These are phyloP conservation scores for Barnardius zonarius DNA, from an alignment of 2,113 vertebrate species.

Conservation along the genomic window DNA sequence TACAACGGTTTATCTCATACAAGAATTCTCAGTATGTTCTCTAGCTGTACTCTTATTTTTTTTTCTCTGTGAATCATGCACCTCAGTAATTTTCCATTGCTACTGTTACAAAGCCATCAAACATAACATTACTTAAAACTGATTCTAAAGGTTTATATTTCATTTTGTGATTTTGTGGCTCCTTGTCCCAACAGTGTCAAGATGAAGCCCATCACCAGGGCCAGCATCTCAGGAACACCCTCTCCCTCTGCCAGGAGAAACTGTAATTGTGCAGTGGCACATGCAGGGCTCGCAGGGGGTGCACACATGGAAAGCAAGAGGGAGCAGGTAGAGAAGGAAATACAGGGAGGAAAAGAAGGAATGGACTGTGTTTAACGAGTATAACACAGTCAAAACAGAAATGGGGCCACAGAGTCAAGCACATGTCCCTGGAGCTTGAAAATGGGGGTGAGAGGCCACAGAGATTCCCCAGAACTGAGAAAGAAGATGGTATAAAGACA, in stretches of 20 bases:
- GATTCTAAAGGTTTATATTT: too few relatives aligned
- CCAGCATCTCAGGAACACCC: not conserved
- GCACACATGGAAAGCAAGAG: not conserved
- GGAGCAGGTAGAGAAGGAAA: not conserved
- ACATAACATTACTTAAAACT: too few relatives aligned
- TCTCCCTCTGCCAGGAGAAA: not conserved
- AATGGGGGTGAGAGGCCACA: not conserved
- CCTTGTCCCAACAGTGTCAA: not conserved
- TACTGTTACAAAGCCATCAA: too few relatives aligned
- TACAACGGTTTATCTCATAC: too few relatives aligned
- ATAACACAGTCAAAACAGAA: not conserved
- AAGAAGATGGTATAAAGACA: not conserved
- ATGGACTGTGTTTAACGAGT: not conserved
- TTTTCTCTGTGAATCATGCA: too few relatives aligned
- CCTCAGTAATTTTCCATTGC: too few relatives aligned
- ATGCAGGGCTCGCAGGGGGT: accelerated
- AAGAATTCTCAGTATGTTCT: too few relatives aligned
- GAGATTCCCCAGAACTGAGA: not conserved
- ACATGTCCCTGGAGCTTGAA: not conserved
- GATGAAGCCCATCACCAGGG: not conserved
- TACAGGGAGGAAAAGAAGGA: not conserved
- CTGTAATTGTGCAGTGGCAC: accelerated
- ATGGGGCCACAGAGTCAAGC: not conserved
- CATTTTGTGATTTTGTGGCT: too few relatives aligned
- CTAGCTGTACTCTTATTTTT: too few relatives aligned